These are phyloP conservation scores for Helicolenus hilgendorfi DNA, from an alignment of 2,797 vertebrate genomes.

Conservation along the genomic window DNA sequence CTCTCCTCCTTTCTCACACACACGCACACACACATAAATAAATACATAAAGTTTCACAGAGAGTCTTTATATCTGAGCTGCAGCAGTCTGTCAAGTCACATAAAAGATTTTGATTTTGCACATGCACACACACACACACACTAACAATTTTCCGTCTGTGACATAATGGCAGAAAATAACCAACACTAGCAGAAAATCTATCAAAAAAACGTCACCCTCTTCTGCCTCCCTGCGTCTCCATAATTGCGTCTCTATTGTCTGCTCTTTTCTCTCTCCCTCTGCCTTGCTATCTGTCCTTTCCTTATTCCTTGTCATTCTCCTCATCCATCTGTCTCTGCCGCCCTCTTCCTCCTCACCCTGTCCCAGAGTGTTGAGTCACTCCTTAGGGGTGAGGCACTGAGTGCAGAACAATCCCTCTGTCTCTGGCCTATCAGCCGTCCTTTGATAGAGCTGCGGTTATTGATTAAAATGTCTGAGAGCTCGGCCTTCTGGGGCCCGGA, in stretches of 20 bases:
- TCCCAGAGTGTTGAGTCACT: conserved; percentile 84
- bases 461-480: conserved; percentile 89
- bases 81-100: conserved; percentile 53
- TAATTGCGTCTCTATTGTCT: conserved; percentile 69
- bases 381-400: conserved; percentile 77
- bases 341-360: conserved; percentile 66
- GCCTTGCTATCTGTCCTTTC: conserved; percentile 60
- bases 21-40: neutral
- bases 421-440: conserved; percentile 84
- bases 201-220: conserved; percentile 42
- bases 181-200: conserved; percentile 67
- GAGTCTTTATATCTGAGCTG: conserved; percentile 47
- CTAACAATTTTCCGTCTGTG: conserved; percentile 48
- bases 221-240: conserved; percentile 43
- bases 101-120: conserved; percentile 44
- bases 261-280: conserved; percentile 40
- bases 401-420: conserved; percentile 85
- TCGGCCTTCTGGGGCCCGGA: conserved; percentile 82
- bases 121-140: neutral
- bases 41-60: conserved; percentile 18
- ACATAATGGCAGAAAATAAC: conserved; percentile 73
- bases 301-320: conserved; percentile 66
- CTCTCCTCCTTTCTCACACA: neutral
- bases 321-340: conserved; percentile 62
- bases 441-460: conserved; percentile 88